These are phyloP conservation scores for Sinodicranocentrus sp. DNA, from an alignment of 2,888 invertebrate species.

Conservation along the genomic window DNA sequence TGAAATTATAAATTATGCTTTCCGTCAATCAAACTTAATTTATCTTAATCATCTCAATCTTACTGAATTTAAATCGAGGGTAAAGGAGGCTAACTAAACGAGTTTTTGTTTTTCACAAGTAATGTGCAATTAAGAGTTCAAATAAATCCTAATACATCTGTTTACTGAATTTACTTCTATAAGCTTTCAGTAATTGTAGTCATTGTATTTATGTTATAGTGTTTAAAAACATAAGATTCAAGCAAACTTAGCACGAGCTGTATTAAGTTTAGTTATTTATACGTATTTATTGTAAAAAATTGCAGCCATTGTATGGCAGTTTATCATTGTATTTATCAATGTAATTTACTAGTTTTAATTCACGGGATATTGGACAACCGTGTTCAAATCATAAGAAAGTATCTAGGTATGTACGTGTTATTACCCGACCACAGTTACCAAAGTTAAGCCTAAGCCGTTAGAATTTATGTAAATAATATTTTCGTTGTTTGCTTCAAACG, in stretches of 20 bases:
- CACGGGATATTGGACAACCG: background rate
- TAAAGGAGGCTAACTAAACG: too few relatives aligned
- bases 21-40: too few relatives aligned
- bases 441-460: slow-evolving; percentile 7
- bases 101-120: background rate
- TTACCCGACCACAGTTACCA: slow-evolving; percentile 56
- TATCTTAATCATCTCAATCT: too few relatives aligned
- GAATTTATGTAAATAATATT: slow-evolving; percentile 3
- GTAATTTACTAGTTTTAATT: background rate
- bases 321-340: slow-evolving; percentile 5
- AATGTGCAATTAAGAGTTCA: slow-evolving; percentile 67
- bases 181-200: slow-evolving; percentile 44
- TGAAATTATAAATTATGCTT: too few relatives aligned
- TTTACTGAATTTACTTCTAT: slow-evolving; percentile 33
- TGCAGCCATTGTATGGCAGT: background rate
- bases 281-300: background rate
- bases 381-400: slow-evolving; percentile 42
- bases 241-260: slow-evolving; percentile 54
- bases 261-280: slow-evolving; percentile 28
- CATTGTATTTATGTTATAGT: slow-evolving; percentile 14
- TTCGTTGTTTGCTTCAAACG: too few relatives aligned
- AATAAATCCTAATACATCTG: slow-evolving; percentile 27
- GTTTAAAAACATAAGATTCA: background rate
- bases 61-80: too few relatives aligned
- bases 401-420: slow-evolving; percentile 5